Evolutionary conservation across 2,888 invertebrate species (phyloP), one percentile per base, ranked within the genome.

Genomic region (Ephialtes manifestator): DNA sequence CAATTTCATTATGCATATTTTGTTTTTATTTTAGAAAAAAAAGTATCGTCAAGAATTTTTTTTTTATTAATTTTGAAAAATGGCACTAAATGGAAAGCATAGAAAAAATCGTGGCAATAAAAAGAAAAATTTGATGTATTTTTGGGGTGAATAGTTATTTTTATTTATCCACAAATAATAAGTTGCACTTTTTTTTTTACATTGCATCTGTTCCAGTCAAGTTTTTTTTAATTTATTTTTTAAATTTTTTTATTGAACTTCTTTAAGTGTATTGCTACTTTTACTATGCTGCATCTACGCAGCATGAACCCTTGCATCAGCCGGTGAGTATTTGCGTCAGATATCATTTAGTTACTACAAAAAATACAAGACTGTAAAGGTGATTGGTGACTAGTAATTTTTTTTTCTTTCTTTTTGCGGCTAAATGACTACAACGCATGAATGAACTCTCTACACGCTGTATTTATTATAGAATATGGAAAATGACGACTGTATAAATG

Each of bases 231-330:
- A 48, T 48, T 15, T 3, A 13, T 48, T 48, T 15, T 15, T 13
- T 13, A 2, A 48, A 15, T 15, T 2, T 48, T 13, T 15, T 13
- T 13, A 48, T 13, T 48, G 10, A 1, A n/a, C 48, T 51, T n/a
- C 13, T 5, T n/a, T 18, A n/a, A 55, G 20, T 20, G 18, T 7
- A 51, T 51, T 11, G 11, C 24, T 13, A 13, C 55, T 58, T 28
- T 58, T 24, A 53, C 18, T 46, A 13, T 46, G 48, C 4, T 58
- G 28, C 13, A 58, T 0, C 28, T 13, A 51, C 0, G 55, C 3
- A 13, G 13, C 20, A 28, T 60, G 20, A 48, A 68, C 10, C 51
- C 68, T 79, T 83, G 83, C 83, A 74, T 83, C 83, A 78, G 58
- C 20, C 31, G 28, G 15, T 60, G 4, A 60, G 31, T 43, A 74